Percentiles rank a stretch among this genome's conserved stretches.
These are phyloP conservation scores for Chondrosia reniformis DNA, from an alignment of 37 sponge, comb jelly and placozoan genomes.

Conservation along the genomic window DNA sequence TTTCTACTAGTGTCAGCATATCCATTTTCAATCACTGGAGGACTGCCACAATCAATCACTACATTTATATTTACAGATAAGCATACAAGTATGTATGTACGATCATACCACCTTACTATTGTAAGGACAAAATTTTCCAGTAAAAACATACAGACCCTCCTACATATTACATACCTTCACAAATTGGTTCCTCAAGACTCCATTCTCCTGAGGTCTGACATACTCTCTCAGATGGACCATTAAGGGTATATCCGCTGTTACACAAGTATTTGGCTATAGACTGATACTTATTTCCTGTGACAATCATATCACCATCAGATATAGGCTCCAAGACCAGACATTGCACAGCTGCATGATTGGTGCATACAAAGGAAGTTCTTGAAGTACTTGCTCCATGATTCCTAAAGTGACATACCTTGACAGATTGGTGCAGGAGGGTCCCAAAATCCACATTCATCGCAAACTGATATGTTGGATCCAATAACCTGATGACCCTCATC, in stretches of 20 bases:
- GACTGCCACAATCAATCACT: neutral
- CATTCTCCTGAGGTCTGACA: neutral
- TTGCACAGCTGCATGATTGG: slow-evolving; percentile 20
- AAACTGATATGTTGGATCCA: too few species aligned
- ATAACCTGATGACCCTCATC: too few species aligned
- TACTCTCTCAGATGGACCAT: slow-evolving; percentile 1
- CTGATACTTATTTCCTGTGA: neutral
- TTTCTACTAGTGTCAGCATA: neutral
- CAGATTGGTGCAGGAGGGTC: slow-evolving; percentile 8
- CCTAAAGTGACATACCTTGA: neutral
- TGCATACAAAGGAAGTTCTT: too few species aligned
- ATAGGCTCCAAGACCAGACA: neutral
- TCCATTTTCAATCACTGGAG: neutral
- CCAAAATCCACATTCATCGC: too few species aligned
- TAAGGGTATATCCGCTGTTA: slow-evolving; percentile 1
- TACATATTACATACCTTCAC: neutral
- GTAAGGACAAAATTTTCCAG: too few species aligned
- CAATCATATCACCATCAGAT: neutral
- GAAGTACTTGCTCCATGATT: too few species aligned
- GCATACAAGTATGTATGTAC: too few species aligned
- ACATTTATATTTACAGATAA: too few species aligned
- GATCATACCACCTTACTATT: too few species aligned
- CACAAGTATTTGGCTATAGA: slow-evolving; percentile 1
- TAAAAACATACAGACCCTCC: too few species aligned
- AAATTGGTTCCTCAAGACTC: neutral